Evolutionary conservation across 2,797 vertebrate genomes (phyloP).

Genomic region (Poliocrania exsul): DNA sequence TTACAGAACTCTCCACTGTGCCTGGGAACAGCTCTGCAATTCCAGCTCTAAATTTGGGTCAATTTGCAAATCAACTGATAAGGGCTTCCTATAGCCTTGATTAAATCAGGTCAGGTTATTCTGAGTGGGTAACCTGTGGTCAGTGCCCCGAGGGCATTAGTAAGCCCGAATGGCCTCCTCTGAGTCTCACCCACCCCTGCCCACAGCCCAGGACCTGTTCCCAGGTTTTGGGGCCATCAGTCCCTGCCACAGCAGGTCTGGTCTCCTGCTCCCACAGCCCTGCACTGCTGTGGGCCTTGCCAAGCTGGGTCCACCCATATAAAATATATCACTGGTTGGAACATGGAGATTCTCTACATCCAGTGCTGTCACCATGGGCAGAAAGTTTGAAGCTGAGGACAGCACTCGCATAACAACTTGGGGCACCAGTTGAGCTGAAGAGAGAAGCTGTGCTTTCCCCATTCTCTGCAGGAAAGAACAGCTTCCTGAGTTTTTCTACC

Average conservation of each 20-base stretch:
- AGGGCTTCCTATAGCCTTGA: not conserved
- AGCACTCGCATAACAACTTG: fast-evolving
- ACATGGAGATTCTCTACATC: not conserved
- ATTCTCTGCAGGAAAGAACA: not conserved
- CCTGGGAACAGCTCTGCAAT: not conserved
- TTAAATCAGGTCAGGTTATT: not conserved
- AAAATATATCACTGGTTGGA: not conserved
- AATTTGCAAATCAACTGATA: not conserved
- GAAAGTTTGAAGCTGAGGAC: not conserved
- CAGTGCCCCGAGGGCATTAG: not conserved
- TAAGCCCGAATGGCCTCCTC: not conserved
- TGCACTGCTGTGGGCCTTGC: not conserved
- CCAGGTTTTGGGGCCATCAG: not conserved
- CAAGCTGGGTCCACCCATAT: not conserved
- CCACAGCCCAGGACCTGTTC: not conserved
- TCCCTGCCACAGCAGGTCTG: not conserved
- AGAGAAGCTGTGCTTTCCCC: not conserved
- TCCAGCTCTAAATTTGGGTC: not conserved
- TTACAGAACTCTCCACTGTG: not conserved
- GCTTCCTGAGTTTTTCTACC: not conserved
- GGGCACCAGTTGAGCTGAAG: not conserved
- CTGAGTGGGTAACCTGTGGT: not conserved
- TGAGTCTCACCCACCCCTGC: not conserved
- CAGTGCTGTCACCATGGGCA: not conserved
- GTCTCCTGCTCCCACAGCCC: not conserved